phyloP scores from a whole-genome alignment of 2,113 vertebrate species.

The Anolis carolinensis region DNA sequence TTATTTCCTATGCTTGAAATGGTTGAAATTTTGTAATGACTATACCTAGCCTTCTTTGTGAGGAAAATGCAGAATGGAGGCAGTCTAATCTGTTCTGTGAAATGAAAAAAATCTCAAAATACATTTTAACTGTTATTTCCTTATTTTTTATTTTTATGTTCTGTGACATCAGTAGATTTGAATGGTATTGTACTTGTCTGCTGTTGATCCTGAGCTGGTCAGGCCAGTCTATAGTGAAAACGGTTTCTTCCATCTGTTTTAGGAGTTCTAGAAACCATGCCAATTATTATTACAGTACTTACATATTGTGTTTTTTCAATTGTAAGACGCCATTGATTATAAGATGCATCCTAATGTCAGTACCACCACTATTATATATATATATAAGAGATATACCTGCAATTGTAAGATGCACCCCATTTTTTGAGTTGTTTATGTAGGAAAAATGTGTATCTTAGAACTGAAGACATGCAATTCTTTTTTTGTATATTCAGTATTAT shows the following conservation, averaged over 20 bases:
- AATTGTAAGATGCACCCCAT: too few relatives aligned
- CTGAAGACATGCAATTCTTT: slow-evolving; percentile 3
- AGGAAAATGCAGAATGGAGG: neutral
- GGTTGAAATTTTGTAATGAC: slow-evolving; percentile 31
- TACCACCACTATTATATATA: too few relatives aligned
- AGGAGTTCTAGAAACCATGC: neutral
- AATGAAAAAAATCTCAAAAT: neutral
- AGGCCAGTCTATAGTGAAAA: neutral
- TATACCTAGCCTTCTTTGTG: slow-evolving; percentile 27
- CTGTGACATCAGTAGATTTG: neutral
- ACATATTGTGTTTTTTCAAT: too few relatives aligned
- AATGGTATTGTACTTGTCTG: neutral
- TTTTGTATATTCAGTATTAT: slow-evolving; percentile 17
- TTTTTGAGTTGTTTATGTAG: too few relatives aligned
- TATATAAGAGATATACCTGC: too few relatives aligned
- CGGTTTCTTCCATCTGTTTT: slow-evolving; percentile 35
- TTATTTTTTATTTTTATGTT: slow-evolving; percentile 36
- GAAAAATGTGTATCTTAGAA: too few relatives aligned
- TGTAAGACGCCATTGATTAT: too few relatives aligned
- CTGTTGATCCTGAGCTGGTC: slow-evolving; percentile 27
- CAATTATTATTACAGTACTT: slow-evolving; percentile 39
- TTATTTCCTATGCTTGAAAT: slow-evolving; percentile 10
- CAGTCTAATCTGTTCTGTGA: neutral
- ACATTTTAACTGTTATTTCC: neutral
- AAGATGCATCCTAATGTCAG: too few relatives aligned